These are phyloP conservation scores for Sebastes flavidus DNA, from an alignment of 2,797 vertebrate genomes.

Conservation along the genomic window DNA sequence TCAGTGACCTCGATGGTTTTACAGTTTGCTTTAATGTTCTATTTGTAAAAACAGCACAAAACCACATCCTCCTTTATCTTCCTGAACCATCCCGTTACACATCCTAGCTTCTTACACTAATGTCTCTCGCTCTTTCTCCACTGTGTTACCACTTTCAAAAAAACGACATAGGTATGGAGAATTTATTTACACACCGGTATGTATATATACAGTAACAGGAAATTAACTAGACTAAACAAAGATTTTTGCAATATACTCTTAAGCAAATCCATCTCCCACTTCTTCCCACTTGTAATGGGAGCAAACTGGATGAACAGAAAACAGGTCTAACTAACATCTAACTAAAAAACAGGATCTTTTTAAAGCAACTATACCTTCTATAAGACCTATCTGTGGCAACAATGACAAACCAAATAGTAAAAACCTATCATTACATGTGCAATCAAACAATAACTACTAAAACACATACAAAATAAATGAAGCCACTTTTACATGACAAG, in stretches of 20 bases:
- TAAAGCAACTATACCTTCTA: not conserved
- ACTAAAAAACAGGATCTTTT: not conserved
- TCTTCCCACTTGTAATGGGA: too few relatives aligned
- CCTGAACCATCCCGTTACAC: not conserved
- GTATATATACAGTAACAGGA: too few relatives aligned
- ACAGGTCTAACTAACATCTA: not conserved
- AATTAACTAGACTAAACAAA: too few relatives aligned
- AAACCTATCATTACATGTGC: not conserved
- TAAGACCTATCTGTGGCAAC: not conserved
- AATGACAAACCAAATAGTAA: not conserved
- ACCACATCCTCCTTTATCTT: not conserved
- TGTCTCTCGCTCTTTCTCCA: not conserved
- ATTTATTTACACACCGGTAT: not conserved
- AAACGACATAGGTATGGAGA: not conserved
- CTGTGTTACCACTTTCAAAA: not conserved
- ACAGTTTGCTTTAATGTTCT: not conserved
- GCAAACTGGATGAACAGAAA: not conserved
- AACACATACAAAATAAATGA: not conserved
- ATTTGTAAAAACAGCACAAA: not conserved
- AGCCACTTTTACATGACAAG: slow-evolving; percentile 10
- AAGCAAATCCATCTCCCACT: not conserved
- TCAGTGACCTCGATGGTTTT: not conserved
- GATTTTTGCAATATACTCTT: not conserved
- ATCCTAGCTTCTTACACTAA: not conserved
- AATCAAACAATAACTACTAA: not conserved